Percentiles rank a stretch among this genome's conserved stretches.
These are phyloP conservation scores for Monodelphis domestica DNA, from an alignment of 2,797 vertebrate genomes.

Conservation along the genomic window DNA sequence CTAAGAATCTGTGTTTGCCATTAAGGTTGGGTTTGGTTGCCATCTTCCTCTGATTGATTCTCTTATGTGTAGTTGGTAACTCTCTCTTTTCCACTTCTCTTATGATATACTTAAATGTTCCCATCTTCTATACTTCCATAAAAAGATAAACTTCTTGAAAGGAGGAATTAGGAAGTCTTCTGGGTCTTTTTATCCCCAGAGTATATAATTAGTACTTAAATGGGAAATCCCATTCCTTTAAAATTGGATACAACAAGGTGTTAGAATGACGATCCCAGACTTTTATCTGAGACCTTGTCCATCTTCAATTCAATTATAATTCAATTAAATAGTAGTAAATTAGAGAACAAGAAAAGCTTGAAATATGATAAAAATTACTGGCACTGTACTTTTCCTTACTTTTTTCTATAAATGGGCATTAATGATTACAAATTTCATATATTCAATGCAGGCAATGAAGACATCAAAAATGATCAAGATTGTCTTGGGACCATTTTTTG, in stretches of 20 bases:
- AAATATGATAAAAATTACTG: not conserved
- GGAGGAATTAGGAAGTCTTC: too few relatives aligned
- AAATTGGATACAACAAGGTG: not conserved
- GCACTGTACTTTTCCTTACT: conserved; percentile 13
- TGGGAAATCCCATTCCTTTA: not conserved
- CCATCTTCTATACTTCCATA: too few relatives aligned
- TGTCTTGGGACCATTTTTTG: not conserved
- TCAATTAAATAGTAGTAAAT: conserved; percentile 5
- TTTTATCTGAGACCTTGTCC: not conserved
- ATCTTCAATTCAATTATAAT: conserved; percentile 30
- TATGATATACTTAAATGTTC: too few relatives aligned
- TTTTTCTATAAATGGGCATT: not conserved
- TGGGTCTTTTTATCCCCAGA: too few relatives aligned
- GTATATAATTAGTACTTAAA: too few relatives aligned
- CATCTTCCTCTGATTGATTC: too few relatives aligned
- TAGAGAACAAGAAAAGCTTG: conserved; percentile 23
- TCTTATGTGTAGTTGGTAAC: too few relatives aligned
- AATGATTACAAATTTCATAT: not conserved
- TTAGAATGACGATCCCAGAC: not conserved
- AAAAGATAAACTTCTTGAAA: too few relatives aligned
- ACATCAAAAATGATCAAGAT: conserved; percentile 14
- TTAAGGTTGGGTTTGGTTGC: too few relatives aligned
- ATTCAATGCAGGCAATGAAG: conserved; percentile 10
- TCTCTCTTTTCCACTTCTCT: too few relatives aligned
- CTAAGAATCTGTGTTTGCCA: too few relatives aligned